Evolutionary conservation across 1,140 invertebrate species (phyloP).

Genomic region (Artemia franciscana): DNA sequence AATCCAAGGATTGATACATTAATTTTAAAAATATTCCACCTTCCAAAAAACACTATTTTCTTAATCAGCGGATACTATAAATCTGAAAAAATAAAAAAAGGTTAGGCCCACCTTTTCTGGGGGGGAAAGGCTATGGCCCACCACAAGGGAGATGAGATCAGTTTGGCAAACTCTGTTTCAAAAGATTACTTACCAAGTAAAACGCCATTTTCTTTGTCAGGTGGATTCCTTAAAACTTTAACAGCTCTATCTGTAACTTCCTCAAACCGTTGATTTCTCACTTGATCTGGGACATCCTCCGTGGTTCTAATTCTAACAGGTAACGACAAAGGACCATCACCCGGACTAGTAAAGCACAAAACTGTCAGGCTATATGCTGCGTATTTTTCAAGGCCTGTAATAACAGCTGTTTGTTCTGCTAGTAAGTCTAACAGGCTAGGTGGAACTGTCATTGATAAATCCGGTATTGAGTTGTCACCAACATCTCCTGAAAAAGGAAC

Average conservation of each 20-base stretch:
- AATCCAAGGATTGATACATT: too few species aligned
- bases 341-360: slow-evolving; percentile 83
- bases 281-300: slow-evolving; percentile 80
- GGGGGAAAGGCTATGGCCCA: too few species aligned
- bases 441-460: slow-evolving; percentile 42
- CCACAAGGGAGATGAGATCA: too few species aligned
- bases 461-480: slow-evolving; percentile 11
- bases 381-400: slow-evolving; percentile 59
- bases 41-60: too few species aligned
- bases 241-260: slow-evolving; percentile 79
- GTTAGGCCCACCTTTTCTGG: too few species aligned
- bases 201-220: slow-evolving; percentile 65
- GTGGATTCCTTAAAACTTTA: slow-evolving; percentile 65
- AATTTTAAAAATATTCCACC: too few species aligned
- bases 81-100: too few species aligned
- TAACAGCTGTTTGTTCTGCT: slow-evolving; percentile 47
- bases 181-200: slow-evolving; percentile 22
- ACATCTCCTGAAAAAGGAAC: slow-evolving; percentile 7
- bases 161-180: too few species aligned
- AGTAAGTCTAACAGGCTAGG: slow-evolving; percentile 63
- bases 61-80: too few species aligned
- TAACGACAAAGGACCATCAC: slow-evolving; percentile 62
- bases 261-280: slow-evolving; percentile 65
- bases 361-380: slow-evolving; percentile 75
- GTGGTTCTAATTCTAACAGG: slow-evolving; percentile 49